Conservation (phyloP, 2,113 vertebrate genomes). For the Leptocoma aspasia region DNA sequence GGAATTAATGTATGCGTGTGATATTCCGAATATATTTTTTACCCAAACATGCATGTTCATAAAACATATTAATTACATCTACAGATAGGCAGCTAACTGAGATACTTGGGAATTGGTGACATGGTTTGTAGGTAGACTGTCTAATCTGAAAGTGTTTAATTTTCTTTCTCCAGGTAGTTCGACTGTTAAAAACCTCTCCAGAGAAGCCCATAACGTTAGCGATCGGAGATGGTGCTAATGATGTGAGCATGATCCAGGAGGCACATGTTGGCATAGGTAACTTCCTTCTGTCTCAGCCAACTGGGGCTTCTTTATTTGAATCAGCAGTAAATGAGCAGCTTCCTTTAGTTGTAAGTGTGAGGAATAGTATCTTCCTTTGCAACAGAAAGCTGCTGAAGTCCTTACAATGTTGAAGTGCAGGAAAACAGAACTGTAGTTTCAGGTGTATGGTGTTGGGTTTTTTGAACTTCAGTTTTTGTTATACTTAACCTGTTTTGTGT, state of each 20-base stretch:
- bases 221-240: constrained; percentile 93
- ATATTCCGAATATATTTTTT: background rate
- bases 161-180: constrained; percentile 80
- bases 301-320: background rate
- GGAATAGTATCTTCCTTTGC: background rate
- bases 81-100: background rate
- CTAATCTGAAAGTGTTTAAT: background rate
- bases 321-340: background rate
- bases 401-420: background rate
- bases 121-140: background rate
- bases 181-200: constrained; percentile 92
- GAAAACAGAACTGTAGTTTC: background rate
- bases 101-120: background rate
- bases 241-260: constrained; percentile 99
- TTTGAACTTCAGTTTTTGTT: background rate
- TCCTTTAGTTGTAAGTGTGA: background rate
- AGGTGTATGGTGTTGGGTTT: background rate
- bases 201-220: constrained; percentile 96
- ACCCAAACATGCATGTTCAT: background rate
- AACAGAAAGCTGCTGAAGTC: background rate
- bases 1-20: background rate
- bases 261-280: constrained; percentile 97
- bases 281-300: background rate
- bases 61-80: background rate
- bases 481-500: background rate